These are phyloP conservation scores for Campoplex nolae DNA, from an alignment of 2,888 invertebrate genomes.

Conservation along the genomic window DNA sequence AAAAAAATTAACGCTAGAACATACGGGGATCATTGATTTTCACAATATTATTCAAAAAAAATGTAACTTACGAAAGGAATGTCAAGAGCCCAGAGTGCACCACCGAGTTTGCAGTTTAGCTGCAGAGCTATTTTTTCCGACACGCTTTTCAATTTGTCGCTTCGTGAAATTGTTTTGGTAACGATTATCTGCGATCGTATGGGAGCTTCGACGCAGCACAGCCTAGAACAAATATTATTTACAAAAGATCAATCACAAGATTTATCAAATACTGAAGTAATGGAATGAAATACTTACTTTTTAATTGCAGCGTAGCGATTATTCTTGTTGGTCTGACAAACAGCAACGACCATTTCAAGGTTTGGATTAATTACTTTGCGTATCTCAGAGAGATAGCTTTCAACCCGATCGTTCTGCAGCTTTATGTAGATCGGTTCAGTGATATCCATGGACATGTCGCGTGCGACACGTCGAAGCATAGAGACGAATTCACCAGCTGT, in stretches of 20 bases:
- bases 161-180: conserved; percentile 89
- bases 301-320: conserved; percentile 96
- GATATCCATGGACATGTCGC: conserved; percentile 90
- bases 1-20: background rate
- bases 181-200: conserved; percentile 94
- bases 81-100: conserved; percentile 93
- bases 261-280: background rate
- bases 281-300: conserved; percentile 83
- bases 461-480: conserved; percentile 85
- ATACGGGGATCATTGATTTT: background rate
- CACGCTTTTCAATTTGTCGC: conserved; percentile 90
- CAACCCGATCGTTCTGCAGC: conserved; percentile 90
- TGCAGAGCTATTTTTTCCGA: conserved; percentile 96
- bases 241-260: background rate
- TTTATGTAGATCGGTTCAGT: conserved; percentile 86
- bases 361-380: conserved; percentile 85
- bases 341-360: conserved; percentile 91
- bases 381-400: conserved; percentile 88
- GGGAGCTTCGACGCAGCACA: conserved; percentile 93
- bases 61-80: conserved; percentile 89
- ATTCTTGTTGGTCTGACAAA: conserved; percentile 92
- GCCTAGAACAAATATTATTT: conserved; percentile 72
- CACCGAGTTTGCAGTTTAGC: conserved; percentile 98
- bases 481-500: conserved; percentile 83
- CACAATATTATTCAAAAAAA: background rate